Evolutionary conservation across 2,113 vertebrate genomes (phyloP).

Genomic region (Chinchilla lanigera): DNA sequence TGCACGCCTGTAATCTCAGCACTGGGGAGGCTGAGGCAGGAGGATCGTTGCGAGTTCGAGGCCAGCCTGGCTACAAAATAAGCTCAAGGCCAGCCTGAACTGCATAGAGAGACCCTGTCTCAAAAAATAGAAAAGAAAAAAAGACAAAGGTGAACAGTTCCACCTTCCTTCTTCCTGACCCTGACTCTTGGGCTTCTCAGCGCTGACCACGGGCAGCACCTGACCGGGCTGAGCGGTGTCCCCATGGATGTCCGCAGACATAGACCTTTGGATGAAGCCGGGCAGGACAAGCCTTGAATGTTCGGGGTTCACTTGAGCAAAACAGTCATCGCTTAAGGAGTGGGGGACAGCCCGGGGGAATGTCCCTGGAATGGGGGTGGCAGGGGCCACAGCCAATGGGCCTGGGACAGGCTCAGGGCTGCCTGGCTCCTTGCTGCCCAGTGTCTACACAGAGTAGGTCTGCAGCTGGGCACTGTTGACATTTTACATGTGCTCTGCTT

Average conservation of each 20-base stretch:
- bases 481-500: neutral
- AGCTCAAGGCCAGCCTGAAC: no score
- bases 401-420: neutral
- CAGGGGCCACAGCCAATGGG: neutral
- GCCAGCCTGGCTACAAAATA: no score
- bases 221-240: neutral
- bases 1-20: no score
- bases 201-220: neutral
- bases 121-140: no score
- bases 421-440: neutral
- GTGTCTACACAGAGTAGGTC: neutral
- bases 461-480: rapidly evolving
- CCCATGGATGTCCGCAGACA: neutral
- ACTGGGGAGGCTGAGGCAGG: no score
- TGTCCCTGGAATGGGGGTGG: neutral
- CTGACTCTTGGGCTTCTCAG: neutral
- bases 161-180: neutral
- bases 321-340: neutral
- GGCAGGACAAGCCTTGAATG: neutral
- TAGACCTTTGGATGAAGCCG: neutral
- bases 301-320: neutral
- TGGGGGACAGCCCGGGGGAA: neutral
- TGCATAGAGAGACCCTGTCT: no score
- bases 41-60: no score
- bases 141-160: no score